Evolutionary conservation across 1,140 invertebrate species (phyloP), one percentile per base, ranked within the genome.

Genomic region (Drosophila pectinifera): DNA sequence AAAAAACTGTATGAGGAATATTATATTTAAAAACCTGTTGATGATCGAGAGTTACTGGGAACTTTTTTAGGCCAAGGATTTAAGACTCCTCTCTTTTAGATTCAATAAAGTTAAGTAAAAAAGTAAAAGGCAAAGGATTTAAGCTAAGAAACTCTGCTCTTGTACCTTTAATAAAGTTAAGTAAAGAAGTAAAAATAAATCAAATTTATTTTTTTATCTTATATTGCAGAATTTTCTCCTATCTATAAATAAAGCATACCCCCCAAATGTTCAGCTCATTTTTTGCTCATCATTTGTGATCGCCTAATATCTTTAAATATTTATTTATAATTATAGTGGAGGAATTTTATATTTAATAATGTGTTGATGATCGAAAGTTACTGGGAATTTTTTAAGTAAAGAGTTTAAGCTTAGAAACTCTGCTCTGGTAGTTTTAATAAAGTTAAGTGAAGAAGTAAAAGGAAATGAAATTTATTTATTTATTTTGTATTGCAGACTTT

Each of bases 291-390:
- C n/a, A 11, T 36, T 18, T 18, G 7, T 11, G 13, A 14, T 26
- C 11, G 1, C 16, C 18, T 16, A 6, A 16, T 14, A 28, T n/a
- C 13, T 42, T 56, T 34, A 74, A 63, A 51, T 59, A 80, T 70
- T n/a, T n/a, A n/a, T n/a, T 65, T 72, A 73, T 72, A 83, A 83
- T 80, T 83, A 84, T 68, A 38, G 39, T 69, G 54, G 67, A n/a
- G n/a, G n/a, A n/a, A n/a, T n/a, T n/a, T n/a, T n/a, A n/a, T n/a
- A n/a, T n/a, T n/a, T n/a, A n/a, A n/a, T n/a, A n/a, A n/a, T n/a
- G n/a, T n/a, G n/a, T n/a, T n/a, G n/a, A n/a, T n/a, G n/a, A n/a
- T n/a, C n/a, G n/a, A n/a, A n/a, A n/a, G n/a, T n/a, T n/a, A n/a
- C n/a, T n/a, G n/a, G n/a, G n/a, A n/a, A n/a, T n/a, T n/a, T n/a